phyloP scores from a whole-genome alignment of 2,113 vertebrate species.

The Saguinus imperator region DNA sequence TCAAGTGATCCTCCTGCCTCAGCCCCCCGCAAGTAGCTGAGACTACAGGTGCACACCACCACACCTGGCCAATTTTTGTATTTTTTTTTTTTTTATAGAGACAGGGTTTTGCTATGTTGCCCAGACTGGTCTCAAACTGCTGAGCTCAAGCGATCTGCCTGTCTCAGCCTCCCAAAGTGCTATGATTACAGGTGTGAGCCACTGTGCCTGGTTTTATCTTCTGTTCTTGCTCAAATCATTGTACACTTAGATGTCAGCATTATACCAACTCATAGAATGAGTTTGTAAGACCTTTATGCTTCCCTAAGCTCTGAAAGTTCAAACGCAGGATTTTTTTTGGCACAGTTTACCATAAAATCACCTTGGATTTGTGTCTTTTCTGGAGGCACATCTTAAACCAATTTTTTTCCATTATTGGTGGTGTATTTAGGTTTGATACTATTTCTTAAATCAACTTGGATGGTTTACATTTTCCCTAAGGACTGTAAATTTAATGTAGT shows the following conservation, averaged over 20 bases:
- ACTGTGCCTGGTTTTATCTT: not conserved
- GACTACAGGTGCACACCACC: no score
- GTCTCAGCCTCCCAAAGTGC: no score
- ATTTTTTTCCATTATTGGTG: not conserved
- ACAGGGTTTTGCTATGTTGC: no score
- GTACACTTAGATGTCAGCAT: not conserved
- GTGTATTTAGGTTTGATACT: not conserved
- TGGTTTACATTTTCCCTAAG: not conserved
- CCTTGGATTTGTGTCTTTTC: not conserved
- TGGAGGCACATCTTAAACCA: not conserved
- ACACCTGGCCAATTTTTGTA: no score
- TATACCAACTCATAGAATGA: not conserved
- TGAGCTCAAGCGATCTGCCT: no score
- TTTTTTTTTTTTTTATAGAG: no score
- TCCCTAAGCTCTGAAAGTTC: not conserved
- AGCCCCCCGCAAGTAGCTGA: no score
- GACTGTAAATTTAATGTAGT: not conserved
- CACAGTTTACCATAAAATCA: not conserved
- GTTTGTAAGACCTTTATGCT: not conserved
- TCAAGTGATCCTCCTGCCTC: no score
- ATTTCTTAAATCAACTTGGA: conserved; percentile 10
- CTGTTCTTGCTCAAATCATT: not conserved
- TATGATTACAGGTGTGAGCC: no score
- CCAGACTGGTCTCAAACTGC: no score
- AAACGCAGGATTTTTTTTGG: not conserved